These are phyloP conservation scores for Microctenopoma stevenorrisi DNA, from an alignment of 2,797 vertebrate genomes.

Conservation along the genomic window DNA sequence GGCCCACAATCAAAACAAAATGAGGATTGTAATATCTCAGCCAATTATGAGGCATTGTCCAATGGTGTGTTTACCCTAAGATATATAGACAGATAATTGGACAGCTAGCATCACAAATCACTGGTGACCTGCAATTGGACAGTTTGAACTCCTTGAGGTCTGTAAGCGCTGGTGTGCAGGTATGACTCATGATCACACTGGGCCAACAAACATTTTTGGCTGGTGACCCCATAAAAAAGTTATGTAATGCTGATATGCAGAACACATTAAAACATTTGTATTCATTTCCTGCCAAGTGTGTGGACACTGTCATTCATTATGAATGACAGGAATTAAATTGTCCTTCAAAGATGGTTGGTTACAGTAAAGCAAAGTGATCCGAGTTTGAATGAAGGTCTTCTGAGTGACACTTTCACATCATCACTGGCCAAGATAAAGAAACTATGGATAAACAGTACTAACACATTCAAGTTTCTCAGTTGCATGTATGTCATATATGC, in stretches of 20 bases:
- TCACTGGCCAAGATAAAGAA: background rate
- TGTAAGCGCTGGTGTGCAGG: conserved; percentile 24
- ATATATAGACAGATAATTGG: conserved; percentile 31
- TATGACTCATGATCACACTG: conserved; percentile 17
- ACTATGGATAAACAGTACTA: background rate
- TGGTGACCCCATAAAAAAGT: conserved; percentile 18
- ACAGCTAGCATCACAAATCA: conserved; percentile 27
- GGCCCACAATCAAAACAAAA: conserved; percentile 66
- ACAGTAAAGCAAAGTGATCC: background rate
- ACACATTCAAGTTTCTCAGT: background rate
- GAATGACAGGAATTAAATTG: conserved; percentile 13
- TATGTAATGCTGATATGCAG: conserved; percentile 29
- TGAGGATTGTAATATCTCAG: conserved; percentile 34
- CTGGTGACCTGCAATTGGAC: conserved; percentile 16
- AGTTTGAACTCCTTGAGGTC: background rate
- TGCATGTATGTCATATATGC: background rate
- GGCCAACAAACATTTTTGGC: conserved; percentile 15
- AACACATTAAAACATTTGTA: conserved; percentile 8
- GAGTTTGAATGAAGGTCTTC: background rate
- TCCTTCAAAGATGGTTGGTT: conserved; percentile 11
- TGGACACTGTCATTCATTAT: conserved; percentile 4
- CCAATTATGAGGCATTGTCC: conserved; percentile 51
- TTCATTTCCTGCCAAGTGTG: background rate
- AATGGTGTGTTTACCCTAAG: conserved; percentile 35
- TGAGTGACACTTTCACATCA: background rate